phyloP scores from a whole-genome alignment of 2,113 vertebrate genomes.

The Uria aalge region DNA sequence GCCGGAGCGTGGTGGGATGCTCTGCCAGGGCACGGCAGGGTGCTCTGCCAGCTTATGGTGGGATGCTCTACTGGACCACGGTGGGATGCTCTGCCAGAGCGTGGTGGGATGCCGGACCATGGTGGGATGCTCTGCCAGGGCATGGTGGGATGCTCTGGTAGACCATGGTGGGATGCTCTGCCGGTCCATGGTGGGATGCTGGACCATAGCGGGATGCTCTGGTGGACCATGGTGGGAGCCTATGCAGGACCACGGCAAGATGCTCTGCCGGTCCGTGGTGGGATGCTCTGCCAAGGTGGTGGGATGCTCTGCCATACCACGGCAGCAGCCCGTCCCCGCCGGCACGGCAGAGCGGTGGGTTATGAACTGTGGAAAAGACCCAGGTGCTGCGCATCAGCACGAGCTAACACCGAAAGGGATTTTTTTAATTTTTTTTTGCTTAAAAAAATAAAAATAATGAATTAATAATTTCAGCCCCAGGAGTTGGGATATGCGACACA shows the following conservation, averaged over 20 bases:
- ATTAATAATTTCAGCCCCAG: neutral
- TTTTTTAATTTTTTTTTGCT: neutral
- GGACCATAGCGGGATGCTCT: no score
- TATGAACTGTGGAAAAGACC: neutral
- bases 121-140: neutral
- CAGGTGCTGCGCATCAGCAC: neutral
- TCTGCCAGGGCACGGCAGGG: neutral
- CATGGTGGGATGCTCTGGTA: neutral
- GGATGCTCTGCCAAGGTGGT: no score
- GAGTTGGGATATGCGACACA: neutral
- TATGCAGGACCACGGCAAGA: neutral
- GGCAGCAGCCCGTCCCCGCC: accelerated
- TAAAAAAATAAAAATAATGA: neutral
- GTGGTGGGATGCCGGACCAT: accelerated
- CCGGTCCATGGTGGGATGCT: neutral
- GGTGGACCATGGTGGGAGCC: neutral
- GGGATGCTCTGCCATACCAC: accelerated
- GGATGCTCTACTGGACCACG: no score
- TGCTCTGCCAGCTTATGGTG: neutral
- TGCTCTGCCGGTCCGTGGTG: neutral
- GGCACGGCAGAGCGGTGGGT: accelerated
- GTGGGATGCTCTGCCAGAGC: no score
- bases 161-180: neutral
- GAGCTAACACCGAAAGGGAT: neutral
- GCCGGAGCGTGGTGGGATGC: neutral